Base-by-base conservation (phyloP, 2,797 vertebrate genomes). In the Oreortyx pictus region DNA sequence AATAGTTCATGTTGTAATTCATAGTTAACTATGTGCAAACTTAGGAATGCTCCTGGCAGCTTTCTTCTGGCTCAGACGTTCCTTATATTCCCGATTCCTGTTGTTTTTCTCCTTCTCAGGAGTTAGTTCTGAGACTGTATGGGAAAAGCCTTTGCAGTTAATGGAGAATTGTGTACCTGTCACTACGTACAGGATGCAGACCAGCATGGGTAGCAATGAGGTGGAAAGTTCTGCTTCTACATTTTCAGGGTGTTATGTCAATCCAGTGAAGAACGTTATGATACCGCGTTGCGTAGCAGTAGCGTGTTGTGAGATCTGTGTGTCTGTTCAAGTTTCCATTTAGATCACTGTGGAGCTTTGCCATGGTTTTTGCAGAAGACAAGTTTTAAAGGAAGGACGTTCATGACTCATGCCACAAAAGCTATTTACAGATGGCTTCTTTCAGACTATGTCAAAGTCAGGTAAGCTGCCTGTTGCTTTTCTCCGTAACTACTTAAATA, bases 351-450 rank as follows among this genome's bases (percentile, higher is more conserved):
- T 89, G 99, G 99, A 6, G 99, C 99, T 35, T 97, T 99, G 87
- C 99, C 99, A 7, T 99, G 99, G 99, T 99, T 99, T 97, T 98
- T 99, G 76, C 99, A 99, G 97, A 99, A 99, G 96, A 99, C 99
- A 22, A 99, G 99, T 96, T 99, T 99, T 89, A 99, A 99, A 96
- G 99, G 99, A 84, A 98, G 99, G 64, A 99, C 99, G 0, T 99
- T 99, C 91, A 99, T 99, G 99, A 99, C 99, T 4, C 99, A 99
- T 57, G 99, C 99, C 68, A 99, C 99, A 74, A 99, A 99, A 97
- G 99, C 99, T 91, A 99, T 99, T 97, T 99, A 99, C 96, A 98
- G 99, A 93, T 99, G 99, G 99, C 98, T 99, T 82, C 98, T 99
- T 90, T 99, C 99, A 5, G 99, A 99, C 96, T 99, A 98, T 18